phyloP scores from a whole-genome alignment of 2,113 vertebrate genomes.

The Melanostigma gelatinosum region DNA sequence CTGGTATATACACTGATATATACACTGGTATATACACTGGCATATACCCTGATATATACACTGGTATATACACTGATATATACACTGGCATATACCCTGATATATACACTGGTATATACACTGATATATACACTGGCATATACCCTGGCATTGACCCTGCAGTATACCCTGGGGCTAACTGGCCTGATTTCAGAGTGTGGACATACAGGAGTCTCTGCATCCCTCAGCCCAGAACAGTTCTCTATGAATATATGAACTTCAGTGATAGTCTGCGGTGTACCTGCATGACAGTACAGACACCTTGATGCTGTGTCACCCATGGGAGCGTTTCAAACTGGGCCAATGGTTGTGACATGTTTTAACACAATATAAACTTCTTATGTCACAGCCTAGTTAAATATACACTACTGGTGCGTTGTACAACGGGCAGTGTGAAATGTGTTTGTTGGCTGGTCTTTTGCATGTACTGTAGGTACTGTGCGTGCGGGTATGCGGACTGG shows the following conservation, averaged over 20 bases:
- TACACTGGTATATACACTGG: not conserved
- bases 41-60: not conserved
- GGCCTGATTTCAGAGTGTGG: constrained; percentile 62
- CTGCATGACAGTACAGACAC: not conserved
- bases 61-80: too few relatives aligned
- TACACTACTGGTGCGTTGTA: too few relatives aligned
- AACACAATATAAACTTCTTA: not conserved
- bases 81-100: not conserved
- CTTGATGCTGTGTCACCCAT: not conserved
- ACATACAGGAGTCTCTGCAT: constrained; percentile 37
- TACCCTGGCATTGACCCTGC: not conserved
- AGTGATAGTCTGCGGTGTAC: not conserved
- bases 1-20: not conserved
- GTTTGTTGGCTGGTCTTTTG: too few relatives aligned
- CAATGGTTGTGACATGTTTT: not conserved
- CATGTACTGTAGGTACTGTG: too few relatives aligned
- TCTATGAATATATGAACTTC: constrained; percentile 30
- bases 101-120: not conserved
- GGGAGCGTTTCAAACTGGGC: too few relatives aligned
- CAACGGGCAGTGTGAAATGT: too few relatives aligned
- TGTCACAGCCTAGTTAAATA: too few relatives aligned
- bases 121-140: too few relatives aligned
- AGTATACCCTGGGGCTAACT: constrained; percentile 41
- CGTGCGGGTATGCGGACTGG: too few relatives aligned
- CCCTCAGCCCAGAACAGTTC: constrained; percentile 9